Percentiles rank a stretch among this genome's conserved stretches.
Evolutionary conservation across 1,140 invertebrate genomes (phyloP).

Genomic region (Dendroctonus ponderosae): DNA sequence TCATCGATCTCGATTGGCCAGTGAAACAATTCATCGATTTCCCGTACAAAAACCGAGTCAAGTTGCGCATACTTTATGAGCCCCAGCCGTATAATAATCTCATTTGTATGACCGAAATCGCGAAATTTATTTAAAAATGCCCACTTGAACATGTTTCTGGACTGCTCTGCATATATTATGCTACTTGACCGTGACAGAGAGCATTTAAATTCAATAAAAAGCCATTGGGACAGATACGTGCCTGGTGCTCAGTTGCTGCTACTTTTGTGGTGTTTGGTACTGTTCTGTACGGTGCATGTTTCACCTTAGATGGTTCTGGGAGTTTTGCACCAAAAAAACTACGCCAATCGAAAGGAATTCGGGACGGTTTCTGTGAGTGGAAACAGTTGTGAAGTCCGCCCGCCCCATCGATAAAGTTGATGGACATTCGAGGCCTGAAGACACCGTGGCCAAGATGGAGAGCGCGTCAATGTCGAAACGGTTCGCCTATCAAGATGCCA

Average conservation of each 20-base stretch:
- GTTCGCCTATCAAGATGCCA: constrained; percentile 8
- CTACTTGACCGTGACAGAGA: constrained; percentile 1
- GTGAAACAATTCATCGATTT: no score
- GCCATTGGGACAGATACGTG: constrained; percentile 12
- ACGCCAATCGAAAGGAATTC: no score
- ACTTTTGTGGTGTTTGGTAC: no score
- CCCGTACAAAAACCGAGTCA: neutral
- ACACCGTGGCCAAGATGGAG: constrained; percentile 1
- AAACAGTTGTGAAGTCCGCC: no score
- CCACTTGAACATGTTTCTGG: constrained; percentile 13
- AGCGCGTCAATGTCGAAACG: neutral
- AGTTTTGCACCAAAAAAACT: no score
- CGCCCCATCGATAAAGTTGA: no score
- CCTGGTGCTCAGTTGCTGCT: no score
- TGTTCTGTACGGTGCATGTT: no score
- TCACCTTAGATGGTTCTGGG: no score
- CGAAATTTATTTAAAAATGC: constrained; percentile 14
- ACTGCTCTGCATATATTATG: constrained; percentile 11
- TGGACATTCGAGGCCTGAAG: no score
- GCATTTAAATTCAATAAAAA: constrained; percentile 22
- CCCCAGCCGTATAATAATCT: constrained; percentile 4
- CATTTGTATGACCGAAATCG: constrained; percentile 20
- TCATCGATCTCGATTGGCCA: no score
- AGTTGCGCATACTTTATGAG: constrained; percentile 9
- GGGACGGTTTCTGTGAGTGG: no score